Base-by-base conservation (phyloP, 2,797 vertebrate species). In the Cuculus canorus region DNA sequence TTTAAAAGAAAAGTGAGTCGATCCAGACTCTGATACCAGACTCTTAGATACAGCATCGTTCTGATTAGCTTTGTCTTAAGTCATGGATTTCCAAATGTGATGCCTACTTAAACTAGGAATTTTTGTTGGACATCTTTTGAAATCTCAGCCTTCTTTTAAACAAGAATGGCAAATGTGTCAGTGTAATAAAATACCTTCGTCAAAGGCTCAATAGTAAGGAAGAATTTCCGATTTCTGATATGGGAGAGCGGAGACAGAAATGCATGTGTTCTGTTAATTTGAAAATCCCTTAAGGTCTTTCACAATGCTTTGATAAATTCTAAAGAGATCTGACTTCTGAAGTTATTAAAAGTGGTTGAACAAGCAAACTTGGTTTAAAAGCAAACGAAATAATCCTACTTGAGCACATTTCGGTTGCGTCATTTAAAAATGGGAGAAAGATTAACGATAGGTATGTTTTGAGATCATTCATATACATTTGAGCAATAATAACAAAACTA, bases 291-390 rank as follows among this genome's bases (percentile, higher is more conserved):
- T 47, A 27, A 53, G 6, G 56, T 48, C 54, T 86, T 69, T 73
- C 10, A 25, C 60, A 65, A 45, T n/a, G 24, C 54, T 92, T 50
- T 76, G 53, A 1, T 68, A 76, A 91, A 84, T 76, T 88, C 37
- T 73, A 5, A 72, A 43, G 59, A 64, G 19, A 41, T 32, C 17
- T 80, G 81, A 43, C 11, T 77, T 27, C 5, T 60, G 0, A 66
- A 70, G 25, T 63, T 83, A 19, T 81, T 66, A 7, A 30, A 77
- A 71, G 13, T n/a, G n/a, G 13, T 33, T 63, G 79, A 89, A 39
- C 80, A 73, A 86, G 64, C 54, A 32, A 17, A 75, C 65, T 95
- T 91, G 23, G 45, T 90, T 70, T 79, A 78, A 39, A 80, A 84
- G 43, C 41, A 64, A 63, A 47, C 76, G 45, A 50, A 88, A 76